phyloP scores from a whole-genome alignment of 2,113 vertebrate species.

The Melanocharis versteri region DNA sequence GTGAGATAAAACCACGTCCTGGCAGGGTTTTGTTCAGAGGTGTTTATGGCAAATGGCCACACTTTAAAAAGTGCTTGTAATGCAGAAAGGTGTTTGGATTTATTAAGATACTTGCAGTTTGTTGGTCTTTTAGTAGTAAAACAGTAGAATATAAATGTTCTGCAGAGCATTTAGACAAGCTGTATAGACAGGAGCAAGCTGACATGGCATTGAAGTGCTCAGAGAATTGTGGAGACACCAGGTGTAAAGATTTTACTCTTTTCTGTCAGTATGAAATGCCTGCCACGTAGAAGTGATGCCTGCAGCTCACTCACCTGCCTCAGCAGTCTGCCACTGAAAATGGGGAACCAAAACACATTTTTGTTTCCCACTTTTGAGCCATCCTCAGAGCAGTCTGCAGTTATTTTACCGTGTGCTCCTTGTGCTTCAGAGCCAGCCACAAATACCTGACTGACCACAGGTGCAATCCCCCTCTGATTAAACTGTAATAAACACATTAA shows the following conservation, averaged over 20 bases:
- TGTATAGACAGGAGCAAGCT: neutral
- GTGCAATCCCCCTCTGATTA: neutral
- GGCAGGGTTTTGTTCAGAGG: rapidly evolving
- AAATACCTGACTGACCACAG: neutral
- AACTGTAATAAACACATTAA: neutral
- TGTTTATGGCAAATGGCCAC: rapidly evolving
- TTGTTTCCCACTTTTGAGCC: neutral
- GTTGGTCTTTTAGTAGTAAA: neutral
- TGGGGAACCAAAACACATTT: rapidly evolving
- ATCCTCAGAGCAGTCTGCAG: rapidly evolving
- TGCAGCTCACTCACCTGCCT: neutral
- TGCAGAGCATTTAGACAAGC: neutral
- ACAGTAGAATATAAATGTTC: neutral
- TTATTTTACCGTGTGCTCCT: neutral
- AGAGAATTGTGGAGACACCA: neutral
- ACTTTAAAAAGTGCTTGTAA: neutral
- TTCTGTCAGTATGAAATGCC: neutral
- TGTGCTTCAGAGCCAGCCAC: neutral
- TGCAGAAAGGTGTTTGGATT: neutral
- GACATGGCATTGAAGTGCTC: neutral
- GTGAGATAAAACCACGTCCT: neutral
- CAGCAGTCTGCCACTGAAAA: neutral
- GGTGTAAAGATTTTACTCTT: rapidly evolving
- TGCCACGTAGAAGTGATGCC: neutral
- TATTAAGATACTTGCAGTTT: neutral